Conservation (phyloP, 2,113 vertebrate species). For the Falco punctatus region DNA sequence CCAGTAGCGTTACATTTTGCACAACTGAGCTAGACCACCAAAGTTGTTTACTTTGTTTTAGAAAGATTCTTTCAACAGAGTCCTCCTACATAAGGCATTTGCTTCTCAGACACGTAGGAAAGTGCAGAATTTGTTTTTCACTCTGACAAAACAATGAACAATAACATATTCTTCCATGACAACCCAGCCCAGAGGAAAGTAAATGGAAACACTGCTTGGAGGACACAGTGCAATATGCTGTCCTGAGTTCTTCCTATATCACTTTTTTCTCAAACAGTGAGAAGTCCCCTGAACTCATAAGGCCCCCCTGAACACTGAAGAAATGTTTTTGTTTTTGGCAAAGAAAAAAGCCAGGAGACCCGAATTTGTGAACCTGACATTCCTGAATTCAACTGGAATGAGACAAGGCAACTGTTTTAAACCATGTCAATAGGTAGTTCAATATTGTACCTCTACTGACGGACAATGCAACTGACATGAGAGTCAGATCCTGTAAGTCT, state of each 20-base stretch:
- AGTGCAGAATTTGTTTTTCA: neutral
- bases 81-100: accelerated
- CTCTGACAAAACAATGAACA: neutral
- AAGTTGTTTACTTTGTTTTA: neutral
- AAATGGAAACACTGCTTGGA: neutral
- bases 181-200: neutral
- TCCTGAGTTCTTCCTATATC: neutral
- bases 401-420: neutral
- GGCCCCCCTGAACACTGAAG: neutral
- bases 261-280: neutral
- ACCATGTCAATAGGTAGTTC: neutral
- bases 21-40: neutral
- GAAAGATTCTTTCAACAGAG: neutral
- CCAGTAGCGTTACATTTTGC: neutral
- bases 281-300: neutral
- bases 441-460: neutral
- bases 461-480: neutral
- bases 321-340: neutral
- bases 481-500: neutral
- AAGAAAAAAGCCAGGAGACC: neutral
- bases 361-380: neutral
- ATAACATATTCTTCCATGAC: neutral
- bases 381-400: neutral
- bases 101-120: neutral
- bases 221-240: neutral